phyloP scores from a whole-genome alignment of 1,140 invertebrate genomes.

The Drosophila willistoni region DNA sequence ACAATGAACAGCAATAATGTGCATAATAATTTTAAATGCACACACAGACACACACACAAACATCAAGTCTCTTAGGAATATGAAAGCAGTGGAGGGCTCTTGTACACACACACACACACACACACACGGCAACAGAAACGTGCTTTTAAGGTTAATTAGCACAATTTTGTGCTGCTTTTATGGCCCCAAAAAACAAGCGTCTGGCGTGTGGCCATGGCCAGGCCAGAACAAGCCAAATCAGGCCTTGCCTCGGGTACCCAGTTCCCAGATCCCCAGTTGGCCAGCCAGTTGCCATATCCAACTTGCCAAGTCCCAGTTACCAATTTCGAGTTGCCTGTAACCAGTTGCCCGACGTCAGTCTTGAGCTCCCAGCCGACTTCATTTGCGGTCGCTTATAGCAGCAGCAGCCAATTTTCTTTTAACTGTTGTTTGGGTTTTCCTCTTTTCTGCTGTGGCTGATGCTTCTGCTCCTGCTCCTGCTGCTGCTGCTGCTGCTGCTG shows the following conservation, averaged over 20 bases:
- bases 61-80: background rate
- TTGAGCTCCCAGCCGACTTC: conserved; percentile 62
- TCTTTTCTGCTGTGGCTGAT: background rate
- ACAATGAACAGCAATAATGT: conserved; percentile 78
- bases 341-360: conserved; percentile 24
- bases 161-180: conserved; percentile 80
- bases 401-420: conserved; percentile 77
- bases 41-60: conserved; percentile 34
- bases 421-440: conserved; percentile 72
- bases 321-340: conserved; percentile 6
- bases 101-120: conserved; percentile 9
- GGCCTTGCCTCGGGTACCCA: conserved; percentile 33
- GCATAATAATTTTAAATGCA: conserved; percentile 79
- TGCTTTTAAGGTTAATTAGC: conserved; percentile 81
- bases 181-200: conserved; percentile 71
- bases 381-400: conserved; percentile 70
- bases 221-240: conserved; percentile 1
- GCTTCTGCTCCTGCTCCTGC: background rate
- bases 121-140: conserved; percentile 32
- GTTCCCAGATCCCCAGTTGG: conserved; percentile 41
- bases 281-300: conserved; percentile 46
- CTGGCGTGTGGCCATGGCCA: conserved; percentile 71
- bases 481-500: background rate
- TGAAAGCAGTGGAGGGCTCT: background rate
- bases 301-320: background rate